Evolutionary conservation across 2,888 invertebrate genomes (phyloP), one percentile per base, ranked within the genome.

Genomic region (Unio pictorum): DNA sequence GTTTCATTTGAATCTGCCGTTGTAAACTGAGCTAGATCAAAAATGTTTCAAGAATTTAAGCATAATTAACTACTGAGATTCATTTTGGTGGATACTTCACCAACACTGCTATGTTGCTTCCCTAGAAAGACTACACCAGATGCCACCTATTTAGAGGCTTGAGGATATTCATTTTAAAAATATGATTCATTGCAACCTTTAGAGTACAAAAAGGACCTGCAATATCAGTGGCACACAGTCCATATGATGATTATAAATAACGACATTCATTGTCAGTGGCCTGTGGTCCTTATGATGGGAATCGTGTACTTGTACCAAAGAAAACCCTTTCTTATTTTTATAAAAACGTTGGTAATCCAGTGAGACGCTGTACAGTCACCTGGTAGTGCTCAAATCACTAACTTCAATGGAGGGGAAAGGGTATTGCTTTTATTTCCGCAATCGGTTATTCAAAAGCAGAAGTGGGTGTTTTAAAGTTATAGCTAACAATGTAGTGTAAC

Each of bases 281-380:
- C 67, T 68, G 6, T 59, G 45, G 57, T 68, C 68, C 18, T 55
- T 72, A 26, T 20, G 72, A 72, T 72, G 72, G 72, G 7, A 71
- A 71, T 62, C 73, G 68, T 26, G 68, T 71, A 59, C 63, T 71
- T 54, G 71, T 70, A 23, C 23, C 23, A 23, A 23, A 64, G n/a
- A 62, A 55, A 58, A 26, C 20, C 17, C 28, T 61, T 18, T 61
- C 3, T 26, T 23, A 26, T 6, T 26, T 18, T 8, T 6, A 18
- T 61, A 6, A 4, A 61, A 61, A 18, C 28, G 26, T n/a, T 26
- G 5, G 5, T 28, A 8, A 26, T 23, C 18, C 28, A 61, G 3
- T 30, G 3, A 30, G 30, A 4, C 4, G 30, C 30, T 30, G 30
- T 30, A 30, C 30, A 4, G 30, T 30, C 30, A 30, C 3, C 30